phyloP scores from a whole-genome alignment of 2,113 vertebrate genomes.

The Turdus rufiventris region DNA sequence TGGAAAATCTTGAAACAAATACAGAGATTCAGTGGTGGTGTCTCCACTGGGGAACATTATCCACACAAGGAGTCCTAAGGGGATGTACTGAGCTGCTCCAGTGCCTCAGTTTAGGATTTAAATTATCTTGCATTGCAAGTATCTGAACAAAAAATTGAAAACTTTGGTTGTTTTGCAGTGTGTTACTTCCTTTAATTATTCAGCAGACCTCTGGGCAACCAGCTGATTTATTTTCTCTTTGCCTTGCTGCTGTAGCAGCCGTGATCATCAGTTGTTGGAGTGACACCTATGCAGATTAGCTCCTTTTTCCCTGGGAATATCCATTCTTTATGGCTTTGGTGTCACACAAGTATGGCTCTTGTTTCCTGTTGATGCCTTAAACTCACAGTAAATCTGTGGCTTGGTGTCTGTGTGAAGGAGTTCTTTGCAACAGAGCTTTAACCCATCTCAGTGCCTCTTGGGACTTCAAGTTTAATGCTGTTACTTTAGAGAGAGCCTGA shows the following conservation, averaged over 20 bases:
- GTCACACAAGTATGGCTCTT: background rate
- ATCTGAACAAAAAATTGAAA: background rate
- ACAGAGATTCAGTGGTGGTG: background rate
- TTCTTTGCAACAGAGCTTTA: background rate
- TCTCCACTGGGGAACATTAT: background rate
- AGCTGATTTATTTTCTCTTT: background rate
- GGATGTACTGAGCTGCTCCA: rapidly evolving
- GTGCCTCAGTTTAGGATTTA: background rate
- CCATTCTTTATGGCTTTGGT: background rate
- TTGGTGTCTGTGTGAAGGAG: background rate
- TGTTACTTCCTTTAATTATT: background rate
- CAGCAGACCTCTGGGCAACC: background rate
- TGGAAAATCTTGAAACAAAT: slow-evolving; percentile 14
- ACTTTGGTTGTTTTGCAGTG: background rate
- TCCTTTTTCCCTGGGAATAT: background rate
- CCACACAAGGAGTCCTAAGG: background rate
- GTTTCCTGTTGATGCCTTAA: background rate
- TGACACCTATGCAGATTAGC: background rate
- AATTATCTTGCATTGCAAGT: background rate
- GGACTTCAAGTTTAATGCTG: background rate
- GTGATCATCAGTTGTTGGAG: background rate
- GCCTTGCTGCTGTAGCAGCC: background rate
- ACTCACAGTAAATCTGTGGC: rapidly evolving
- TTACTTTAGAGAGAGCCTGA: background rate
- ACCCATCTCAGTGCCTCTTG: background rate